Base-by-base conservation (phyloP, 2,888 invertebrate genomes). In the Malthinus seriepunctatus region DNA sequence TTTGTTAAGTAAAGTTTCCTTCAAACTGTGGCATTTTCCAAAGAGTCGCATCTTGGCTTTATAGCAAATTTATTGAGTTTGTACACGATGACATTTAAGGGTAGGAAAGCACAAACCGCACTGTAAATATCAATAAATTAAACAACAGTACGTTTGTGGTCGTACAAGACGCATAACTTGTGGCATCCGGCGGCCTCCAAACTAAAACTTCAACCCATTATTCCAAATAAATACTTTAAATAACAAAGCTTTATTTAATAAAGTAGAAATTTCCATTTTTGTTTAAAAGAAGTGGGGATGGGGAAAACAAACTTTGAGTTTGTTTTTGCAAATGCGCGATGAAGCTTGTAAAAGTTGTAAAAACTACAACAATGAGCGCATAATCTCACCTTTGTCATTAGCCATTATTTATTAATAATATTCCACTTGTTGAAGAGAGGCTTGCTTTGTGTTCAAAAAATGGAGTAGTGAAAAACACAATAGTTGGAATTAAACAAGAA, bases 41-140 rank as follows among this genome's bases (percentile, higher is more conserved):
- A 39, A 39, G 39, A 39, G 39, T 39, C 15, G 9, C 39, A 39
- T 39, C 12, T 47, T 33, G 47, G 32, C 32, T 47, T 47, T 12
- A 33, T 12, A 51, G 38, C 12, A 53, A 23, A 48, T 48, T 48
- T 39, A 38, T 54, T 54, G 42, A 65, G 62, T 65, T 65, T 62
- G 58, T 62, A 63, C 60, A 59, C 57, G 67, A 63, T 67, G 70
- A 67, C 67, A 68, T 67, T 67, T 64, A 59, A 63, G 63, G 63
- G 57, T 48, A 59, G 63, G 62, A 59, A 54, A 58, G 56, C 63
- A 49, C 60, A 64, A 64, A 69, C 70, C 72, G 63, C 69, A 68
- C 64, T 57, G 67, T 71, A 72, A 72, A 73, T 71, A 73, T 73
- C 74, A 71, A 75, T 75, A 75, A 75, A 75, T 75, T 74, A 70